These are phyloP conservation scores for Tetropium fuscum DNA, from an alignment of 2,888 invertebrate species.

Conservation along the genomic window DNA sequence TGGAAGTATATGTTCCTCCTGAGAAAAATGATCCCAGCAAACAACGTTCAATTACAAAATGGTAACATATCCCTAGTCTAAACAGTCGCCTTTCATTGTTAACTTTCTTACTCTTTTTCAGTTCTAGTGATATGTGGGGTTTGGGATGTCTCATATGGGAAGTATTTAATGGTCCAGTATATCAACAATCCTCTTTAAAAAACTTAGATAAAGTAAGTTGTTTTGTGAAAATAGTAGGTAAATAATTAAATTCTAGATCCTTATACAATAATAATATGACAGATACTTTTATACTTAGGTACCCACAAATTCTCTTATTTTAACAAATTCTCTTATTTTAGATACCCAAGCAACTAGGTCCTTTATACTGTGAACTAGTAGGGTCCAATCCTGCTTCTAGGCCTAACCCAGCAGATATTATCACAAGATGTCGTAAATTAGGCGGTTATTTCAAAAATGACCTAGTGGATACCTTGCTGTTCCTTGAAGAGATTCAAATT, in stretches of 20 bases:
- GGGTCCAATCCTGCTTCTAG: constrained; percentile 87
- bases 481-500: constrained; percentile 97
- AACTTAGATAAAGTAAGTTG: constrained; percentile 77
- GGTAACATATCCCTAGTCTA: constrained; percentile 67
- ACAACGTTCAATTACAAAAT: constrained; percentile 80
- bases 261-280: too few species aligned
- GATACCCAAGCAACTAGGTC: constrained; percentile 89
- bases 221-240: not conserved
- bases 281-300: too few species aligned
- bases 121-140: constrained; percentile 97
- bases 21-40: constrained; percentile 82
- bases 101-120: constrained; percentile 61
- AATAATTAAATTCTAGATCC: too few species aligned
- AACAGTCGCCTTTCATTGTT: too few species aligned
- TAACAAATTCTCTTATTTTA: constrained; percentile 55
- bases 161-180: constrained; percentile 90
- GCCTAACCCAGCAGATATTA: constrained; percentile 93
- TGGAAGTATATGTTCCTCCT: constrained; percentile 91
- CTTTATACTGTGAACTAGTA: constrained; percentile 90
- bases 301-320: not conserved
- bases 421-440: constrained; percentile 87
- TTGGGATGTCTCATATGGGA: constrained; percentile 98
- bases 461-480: constrained; percentile 93
- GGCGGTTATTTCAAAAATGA: constrained; percentile 97
- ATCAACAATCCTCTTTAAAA: constrained; percentile 81